Conservation (phyloP, 92 coral and sea anemone species). For the Pocillopora meandrina region DNA sequence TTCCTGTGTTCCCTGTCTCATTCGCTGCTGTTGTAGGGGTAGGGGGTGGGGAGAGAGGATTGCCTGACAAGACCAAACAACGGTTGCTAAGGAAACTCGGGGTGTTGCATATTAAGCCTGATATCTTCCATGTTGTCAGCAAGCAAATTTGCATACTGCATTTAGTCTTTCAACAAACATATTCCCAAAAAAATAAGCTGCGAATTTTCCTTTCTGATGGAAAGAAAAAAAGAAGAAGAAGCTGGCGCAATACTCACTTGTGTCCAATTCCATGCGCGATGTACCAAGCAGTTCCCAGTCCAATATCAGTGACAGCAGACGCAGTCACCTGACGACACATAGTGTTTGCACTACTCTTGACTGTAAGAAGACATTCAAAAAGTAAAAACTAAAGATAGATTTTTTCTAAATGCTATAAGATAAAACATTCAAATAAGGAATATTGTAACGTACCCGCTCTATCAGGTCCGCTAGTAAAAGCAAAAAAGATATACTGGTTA, state of each 20-base stretch:
- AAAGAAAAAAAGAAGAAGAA: neutral
- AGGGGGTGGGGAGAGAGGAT: no score
- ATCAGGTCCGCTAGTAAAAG: conserved; percentile 3
- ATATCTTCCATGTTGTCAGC: neutral
- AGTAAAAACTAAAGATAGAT: neutral
- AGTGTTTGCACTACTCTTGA: neutral
- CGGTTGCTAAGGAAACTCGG: no score
- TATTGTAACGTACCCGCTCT: neutral
- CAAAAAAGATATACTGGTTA: neutral
- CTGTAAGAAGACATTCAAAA: neutral
- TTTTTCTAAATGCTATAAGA: neutral
- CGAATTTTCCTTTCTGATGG: no score
- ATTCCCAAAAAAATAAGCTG: no score
- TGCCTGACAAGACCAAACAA: no score
- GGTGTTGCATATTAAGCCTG: neutral
- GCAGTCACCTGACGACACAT: neutral
- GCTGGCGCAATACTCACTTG: conserved; percentile 12
- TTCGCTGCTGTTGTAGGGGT: no score
- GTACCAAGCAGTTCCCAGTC: conserved; percentile 6
- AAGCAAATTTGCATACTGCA: neutral
- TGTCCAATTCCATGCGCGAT: conserved; percentile 23
- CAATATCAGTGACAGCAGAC: conserved; percentile 4
- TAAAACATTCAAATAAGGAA: neutral
- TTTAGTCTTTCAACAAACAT: no score
- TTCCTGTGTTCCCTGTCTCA: no score